Evolutionary conservation across 2,797 vertebrate species (phyloP).

Genomic region (Neostethus bicornis): DNA sequence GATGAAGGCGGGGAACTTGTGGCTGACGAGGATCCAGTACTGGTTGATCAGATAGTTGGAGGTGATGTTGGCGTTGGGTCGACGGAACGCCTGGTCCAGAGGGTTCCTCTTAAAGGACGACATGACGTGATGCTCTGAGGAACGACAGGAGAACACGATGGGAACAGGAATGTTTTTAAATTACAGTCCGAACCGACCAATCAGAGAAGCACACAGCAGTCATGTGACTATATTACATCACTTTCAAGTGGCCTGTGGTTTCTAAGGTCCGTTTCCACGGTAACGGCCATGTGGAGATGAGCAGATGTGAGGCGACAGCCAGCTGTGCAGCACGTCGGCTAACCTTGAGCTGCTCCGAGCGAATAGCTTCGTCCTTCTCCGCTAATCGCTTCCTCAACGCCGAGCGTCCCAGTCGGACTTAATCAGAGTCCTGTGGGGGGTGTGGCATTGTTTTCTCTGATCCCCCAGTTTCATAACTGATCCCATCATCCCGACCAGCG

Average conservation of each 20-base stretch:
- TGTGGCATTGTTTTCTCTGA: slow-evolving; percentile 14
- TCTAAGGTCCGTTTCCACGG: slow-evolving; percentile 61
- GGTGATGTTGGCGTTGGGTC: slow-evolving; percentile 87
- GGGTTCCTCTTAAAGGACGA: slow-evolving; percentile 90
- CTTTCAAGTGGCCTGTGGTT: slow-evolving; percentile 45
- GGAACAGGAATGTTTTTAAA: no score
- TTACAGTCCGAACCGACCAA: slow-evolving; percentile 27
- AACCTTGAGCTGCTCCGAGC: slow-evolving; percentile 38
- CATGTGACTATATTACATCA: slow-evolving; percentile 69
- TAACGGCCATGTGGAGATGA: slow-evolving; percentile 55
- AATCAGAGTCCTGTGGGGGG: not conserved
- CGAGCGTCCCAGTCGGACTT: not conserved
- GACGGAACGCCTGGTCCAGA: slow-evolving; percentile 90
- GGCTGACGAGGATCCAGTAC: slow-evolving; percentile 93
- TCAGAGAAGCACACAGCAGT: slow-evolving; percentile 22
- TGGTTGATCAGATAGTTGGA: slow-evolving; percentile 87
- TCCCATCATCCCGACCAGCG: slow-evolving; percentile 37
- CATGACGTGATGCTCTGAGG: slow-evolving; percentile 87
- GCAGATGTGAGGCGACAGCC: slow-evolving; percentile 61
- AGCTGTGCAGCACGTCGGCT: slow-evolving; percentile 43
- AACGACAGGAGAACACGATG: no score
- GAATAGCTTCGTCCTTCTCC: not conserved
- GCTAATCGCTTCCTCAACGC: not conserved
- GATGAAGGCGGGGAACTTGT: slow-evolving; percentile 89
- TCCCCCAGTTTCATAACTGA: slow-evolving; percentile 40